Evolutionary conservation across 35 echinoderm and acorn worm genomes (phyloP).

Genomic region (Heliocidaris erythrogramma): DNA sequence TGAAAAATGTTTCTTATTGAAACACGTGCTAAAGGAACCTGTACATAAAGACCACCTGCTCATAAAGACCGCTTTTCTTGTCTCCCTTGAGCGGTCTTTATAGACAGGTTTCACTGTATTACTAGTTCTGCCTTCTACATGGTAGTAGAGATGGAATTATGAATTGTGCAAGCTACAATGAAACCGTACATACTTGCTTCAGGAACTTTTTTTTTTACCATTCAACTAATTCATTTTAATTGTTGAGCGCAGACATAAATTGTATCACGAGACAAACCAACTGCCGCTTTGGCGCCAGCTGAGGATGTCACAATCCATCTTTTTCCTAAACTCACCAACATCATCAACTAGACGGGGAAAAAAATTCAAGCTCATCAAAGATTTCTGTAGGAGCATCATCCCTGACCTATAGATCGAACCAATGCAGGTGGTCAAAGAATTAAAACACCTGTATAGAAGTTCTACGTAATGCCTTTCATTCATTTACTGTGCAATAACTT

Average conservation of each 20-base stretch:
- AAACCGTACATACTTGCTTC: too few species aligned
- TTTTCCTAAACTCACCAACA: background rate
- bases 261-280: slow-evolving; percentile 6
- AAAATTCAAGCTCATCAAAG: background rate
- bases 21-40: too few species aligned
- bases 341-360: background rate
- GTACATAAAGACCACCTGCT: too few species aligned
- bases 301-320: background rate
- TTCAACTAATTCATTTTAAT: background rate
- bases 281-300: background rate
- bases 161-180: too few species aligned
- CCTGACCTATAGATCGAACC: background rate
- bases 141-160: too few species aligned
- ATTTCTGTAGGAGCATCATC: background rate
- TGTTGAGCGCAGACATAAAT: background rate
- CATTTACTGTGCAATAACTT: background rate
- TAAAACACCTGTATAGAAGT: background rate
- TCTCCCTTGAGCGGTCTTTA: too few species aligned
- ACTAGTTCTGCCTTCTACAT: too few species aligned
- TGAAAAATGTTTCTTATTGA: too few species aligned
- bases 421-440: background rate
- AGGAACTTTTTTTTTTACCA: background rate
- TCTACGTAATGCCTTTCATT: background rate
- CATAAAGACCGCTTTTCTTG: too few species aligned
- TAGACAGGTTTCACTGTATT: too few species aligned